Conservation (phyloP, 2,113 vertebrate genomes). For the Nymphicus hollandicus region DNA sequence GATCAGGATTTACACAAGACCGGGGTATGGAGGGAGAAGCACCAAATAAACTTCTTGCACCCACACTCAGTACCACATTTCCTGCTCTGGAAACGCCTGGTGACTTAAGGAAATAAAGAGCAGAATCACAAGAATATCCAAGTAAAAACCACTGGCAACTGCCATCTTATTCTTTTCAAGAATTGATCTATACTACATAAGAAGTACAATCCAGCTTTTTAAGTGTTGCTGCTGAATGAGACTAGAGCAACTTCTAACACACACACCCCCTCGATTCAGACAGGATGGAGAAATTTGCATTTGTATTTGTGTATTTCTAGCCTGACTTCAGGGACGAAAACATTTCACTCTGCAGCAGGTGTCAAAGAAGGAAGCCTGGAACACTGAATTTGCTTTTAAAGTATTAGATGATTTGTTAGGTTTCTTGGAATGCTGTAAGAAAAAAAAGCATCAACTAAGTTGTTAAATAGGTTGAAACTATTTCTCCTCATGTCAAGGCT, state of each 20-base stretch:
- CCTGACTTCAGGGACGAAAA: neutral
- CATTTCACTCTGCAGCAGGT: neutral
- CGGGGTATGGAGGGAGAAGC: accelerated
- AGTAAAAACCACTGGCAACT: neutral
- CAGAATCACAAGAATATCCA: neutral
- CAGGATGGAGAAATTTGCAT: neutral
- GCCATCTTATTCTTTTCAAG: neutral
- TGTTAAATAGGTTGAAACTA: neutral
- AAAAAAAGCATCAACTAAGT: neutral
- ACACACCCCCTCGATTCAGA: neutral
- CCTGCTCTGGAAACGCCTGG: neutral
- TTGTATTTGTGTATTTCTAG: neutral
- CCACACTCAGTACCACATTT: too few species aligned
- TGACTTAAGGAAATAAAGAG: neutral
- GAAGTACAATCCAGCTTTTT: neutral
- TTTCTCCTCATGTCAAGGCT: neutral
- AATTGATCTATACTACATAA: neutral
- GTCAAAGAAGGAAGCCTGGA: neutral
- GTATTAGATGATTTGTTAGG: neutral
- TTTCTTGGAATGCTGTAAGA: neutral
- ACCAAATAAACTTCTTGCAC: neutral
- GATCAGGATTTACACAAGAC: neutral
- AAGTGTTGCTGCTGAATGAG: neutral
- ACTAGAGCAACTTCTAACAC: neutral
- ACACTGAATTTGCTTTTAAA: neutral